Evolutionary conservation across 2,113 vertebrate species (phyloP).

Genomic region (Litocranius walleri): DNA sequence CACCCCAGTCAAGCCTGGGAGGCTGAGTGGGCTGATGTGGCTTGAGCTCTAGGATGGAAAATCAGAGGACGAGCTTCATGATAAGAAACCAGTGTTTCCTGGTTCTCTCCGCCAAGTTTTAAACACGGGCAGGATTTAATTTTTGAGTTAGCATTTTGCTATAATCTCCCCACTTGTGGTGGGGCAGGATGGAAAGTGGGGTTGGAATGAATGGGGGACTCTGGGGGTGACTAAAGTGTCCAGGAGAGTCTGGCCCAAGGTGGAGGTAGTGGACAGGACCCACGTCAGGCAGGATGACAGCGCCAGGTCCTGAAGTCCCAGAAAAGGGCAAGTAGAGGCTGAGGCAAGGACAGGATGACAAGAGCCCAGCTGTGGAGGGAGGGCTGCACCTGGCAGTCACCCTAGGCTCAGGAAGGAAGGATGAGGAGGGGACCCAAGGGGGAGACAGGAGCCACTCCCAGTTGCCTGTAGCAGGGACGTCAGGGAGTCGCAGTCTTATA

Average conservation of each 20-base stretch:
- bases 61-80: background rate
- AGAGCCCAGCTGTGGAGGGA: background rate
- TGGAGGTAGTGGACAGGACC: no score
- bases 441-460: background rate
- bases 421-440: background rate
- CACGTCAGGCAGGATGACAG: background rate
- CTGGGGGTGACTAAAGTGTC: no score
- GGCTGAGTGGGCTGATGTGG: background rate
- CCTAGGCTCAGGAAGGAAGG: background rate
- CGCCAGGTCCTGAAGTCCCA: background rate
- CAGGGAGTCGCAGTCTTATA: background rate
- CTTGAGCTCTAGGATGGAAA: background rate
- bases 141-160: background rate
- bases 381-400: background rate
- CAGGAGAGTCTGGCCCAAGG: no score
- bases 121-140: background rate
- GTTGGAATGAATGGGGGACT: background rate
- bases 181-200: no score
- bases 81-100: background rate
- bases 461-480: background rate
- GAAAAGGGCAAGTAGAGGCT: background rate
- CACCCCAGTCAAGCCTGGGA: background rate
- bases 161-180: fast-evolving
- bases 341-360: background rate
- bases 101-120: background rate